A percentile compares a stretch with the other conserved stretches of the same genome.
phyloP scores from a whole-genome alignment of 2,888 invertebrate species.

The Agapetus fuscipes region DNA sequence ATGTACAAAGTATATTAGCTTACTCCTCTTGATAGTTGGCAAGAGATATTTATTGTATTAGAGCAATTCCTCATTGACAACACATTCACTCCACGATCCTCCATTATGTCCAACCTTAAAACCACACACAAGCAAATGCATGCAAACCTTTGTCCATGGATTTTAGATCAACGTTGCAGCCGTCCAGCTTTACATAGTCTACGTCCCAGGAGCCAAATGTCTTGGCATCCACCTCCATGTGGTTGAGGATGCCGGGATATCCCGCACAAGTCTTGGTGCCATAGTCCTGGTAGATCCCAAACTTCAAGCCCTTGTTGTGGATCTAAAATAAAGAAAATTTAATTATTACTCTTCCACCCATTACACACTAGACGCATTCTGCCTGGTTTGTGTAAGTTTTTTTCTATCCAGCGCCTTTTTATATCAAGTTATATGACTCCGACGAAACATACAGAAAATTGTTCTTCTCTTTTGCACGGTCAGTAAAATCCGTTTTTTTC shows the following conservation, averaged over 20 bases:
- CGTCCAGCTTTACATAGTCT: slow-evolving; percentile 74
- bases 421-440: background rate
- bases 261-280: slow-evolving; percentile 69
- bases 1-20: background rate
- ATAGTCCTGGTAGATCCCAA: slow-evolving; percentile 73
- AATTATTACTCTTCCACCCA: too few species aligned
- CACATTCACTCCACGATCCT: too few species aligned
- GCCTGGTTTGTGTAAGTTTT: too few species aligned
- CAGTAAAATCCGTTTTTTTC: too few species aligned
- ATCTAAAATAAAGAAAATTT: slow-evolving; percentile 38
- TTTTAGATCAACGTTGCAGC: slow-evolving; percentile 56
- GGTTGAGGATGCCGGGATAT: slow-evolving; percentile 60
- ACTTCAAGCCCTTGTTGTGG: slow-evolving; percentile 59
- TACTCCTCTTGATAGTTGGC: too few species aligned
- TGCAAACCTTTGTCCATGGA: slow-evolving; percentile 38
- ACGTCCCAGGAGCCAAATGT: slow-evolving; percentile 71
- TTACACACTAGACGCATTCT: too few species aligned
- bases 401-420: background rate
- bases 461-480: too few species aligned
- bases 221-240: slow-evolving; percentile 57
- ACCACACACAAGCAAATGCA: slow-evolving; percentile 19
- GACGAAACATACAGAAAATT: too few species aligned
- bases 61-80: too few species aligned
- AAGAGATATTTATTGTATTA: too few species aligned
- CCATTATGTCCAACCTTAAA: too few species aligned